These are phyloP conservation scores for Clostera curtula DNA, from an alignment of 2,888 invertebrate species.

Conservation along the genomic window DNA sequence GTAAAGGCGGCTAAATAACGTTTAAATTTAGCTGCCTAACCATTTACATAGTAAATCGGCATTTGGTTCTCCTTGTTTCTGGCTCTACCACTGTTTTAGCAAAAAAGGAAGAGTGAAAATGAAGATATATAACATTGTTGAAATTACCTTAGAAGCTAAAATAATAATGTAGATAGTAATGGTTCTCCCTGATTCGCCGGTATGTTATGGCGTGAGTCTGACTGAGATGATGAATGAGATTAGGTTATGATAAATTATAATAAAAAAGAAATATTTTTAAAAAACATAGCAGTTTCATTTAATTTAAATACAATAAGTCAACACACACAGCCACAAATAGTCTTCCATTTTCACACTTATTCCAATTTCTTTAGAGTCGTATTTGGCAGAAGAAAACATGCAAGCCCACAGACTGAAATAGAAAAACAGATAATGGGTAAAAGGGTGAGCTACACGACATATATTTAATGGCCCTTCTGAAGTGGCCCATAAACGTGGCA, in stretches of 20 bases:
- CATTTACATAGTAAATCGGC: too few species aligned
- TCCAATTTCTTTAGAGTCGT: conserved; percentile 63
- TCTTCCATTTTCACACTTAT: conserved; percentile 21
- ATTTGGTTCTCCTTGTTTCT: too few species aligned
- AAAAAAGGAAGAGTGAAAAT: too few species aligned
- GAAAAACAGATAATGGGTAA: conserved; percentile 11
- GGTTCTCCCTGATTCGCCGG: conserved; percentile 53
- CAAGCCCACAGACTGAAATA: conserved; percentile 51
- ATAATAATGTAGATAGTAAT: conserved; percentile 39
- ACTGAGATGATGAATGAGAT: conserved; percentile 54
- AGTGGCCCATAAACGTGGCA: too few species aligned
- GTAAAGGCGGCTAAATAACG: too few species aligned
- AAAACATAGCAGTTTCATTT: conserved; percentile 31
- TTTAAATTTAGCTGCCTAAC: too few species aligned
- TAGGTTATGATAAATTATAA: conserved; percentile 65
- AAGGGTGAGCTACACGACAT: too few species aligned
- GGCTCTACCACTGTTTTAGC: too few species aligned
- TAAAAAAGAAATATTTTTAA: conserved; percentile 71
- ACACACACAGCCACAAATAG: neutral
- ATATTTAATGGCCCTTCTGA: too few species aligned
- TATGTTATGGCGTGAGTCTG: conserved; percentile 46
- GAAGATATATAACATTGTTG: conserved; percentile 21
- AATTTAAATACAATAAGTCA: conserved; percentile 1
- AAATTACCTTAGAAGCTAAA: conserved; percentile 33
- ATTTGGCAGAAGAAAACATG: conserved; percentile 55